Evolutionary conservation across 2,888 invertebrate species (phyloP).

Genomic region (Drosophila cognata): DNA sequence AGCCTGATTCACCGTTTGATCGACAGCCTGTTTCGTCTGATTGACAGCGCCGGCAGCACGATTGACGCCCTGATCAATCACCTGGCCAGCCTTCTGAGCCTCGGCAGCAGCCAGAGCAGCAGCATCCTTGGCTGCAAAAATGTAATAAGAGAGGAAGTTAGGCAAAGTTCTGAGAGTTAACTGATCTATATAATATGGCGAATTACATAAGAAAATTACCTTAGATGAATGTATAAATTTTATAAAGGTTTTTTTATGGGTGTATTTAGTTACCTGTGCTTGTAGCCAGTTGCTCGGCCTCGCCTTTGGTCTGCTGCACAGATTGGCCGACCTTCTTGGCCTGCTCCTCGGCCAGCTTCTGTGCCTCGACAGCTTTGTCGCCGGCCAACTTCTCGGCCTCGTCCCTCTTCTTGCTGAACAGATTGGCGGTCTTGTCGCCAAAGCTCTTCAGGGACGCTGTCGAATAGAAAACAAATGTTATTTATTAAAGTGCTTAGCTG

Average conservation of each 20-base stretch:
- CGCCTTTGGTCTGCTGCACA: slow-evolving; percentile 87
- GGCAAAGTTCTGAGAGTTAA: too few relatives aligned
- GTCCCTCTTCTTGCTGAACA: slow-evolving; percentile 90
- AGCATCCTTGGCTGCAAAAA: slow-evolving; percentile 83
- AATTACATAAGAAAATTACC: not conserved
- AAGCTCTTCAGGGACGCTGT: slow-evolving; percentile 90
- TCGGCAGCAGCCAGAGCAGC: slow-evolving; percentile 83
- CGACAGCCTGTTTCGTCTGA: slow-evolving; percentile 79
- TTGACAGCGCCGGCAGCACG: slow-evolving; percentile 79
- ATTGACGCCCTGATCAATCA: slow-evolving; percentile 82
- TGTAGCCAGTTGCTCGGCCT: slow-evolving; percentile 86
- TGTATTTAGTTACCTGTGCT: slow-evolving; percentile 83
- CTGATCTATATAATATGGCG: too few relatives aligned
- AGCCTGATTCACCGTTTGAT: slow-evolving; percentile 78
- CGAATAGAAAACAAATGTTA: slow-evolving; percentile 8
- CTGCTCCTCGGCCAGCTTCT: slow-evolving; percentile 88
- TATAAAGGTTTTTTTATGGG: not conserved
- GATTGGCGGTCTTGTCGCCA: slow-evolving; percentile 89
- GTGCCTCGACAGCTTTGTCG: slow-evolving; percentile 88
- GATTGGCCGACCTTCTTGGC: slow-evolving; percentile 88
- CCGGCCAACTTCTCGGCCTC: slow-evolving; percentile 88
- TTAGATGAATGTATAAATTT: not conserved
- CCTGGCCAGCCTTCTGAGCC: slow-evolving; percentile 83
- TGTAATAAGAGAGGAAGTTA: accelerated
- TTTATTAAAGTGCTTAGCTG: not conserved